phyloP scores from a whole-genome alignment of 2,797 vertebrate genomes.

The Leontopithecus rosalia region DNA sequence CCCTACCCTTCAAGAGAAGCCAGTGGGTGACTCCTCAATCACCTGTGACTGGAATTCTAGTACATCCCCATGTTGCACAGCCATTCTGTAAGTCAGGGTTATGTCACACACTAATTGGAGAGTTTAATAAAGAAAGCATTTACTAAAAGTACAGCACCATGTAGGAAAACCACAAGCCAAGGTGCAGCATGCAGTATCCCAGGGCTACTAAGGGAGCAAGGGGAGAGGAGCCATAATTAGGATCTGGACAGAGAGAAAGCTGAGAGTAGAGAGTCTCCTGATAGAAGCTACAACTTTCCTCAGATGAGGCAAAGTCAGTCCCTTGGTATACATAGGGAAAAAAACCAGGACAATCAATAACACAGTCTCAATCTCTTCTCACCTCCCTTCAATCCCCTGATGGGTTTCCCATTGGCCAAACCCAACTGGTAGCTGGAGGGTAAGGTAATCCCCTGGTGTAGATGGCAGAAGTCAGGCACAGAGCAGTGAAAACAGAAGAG shows the following conservation, averaged over 20 bases:
- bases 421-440: background rate
- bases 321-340: background rate
- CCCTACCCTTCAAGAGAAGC: background rate
- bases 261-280: background rate
- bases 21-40: background rate
- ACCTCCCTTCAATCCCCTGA: background rate
- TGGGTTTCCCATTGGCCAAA: background rate
- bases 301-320: background rate
- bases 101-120: background rate
- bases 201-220: background rate
- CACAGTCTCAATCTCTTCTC: background rate
- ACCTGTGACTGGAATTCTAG: background rate
- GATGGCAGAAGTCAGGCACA: background rate
- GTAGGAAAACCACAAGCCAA: background rate
- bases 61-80: background rate
- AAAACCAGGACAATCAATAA: background rate
- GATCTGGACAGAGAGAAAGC: background rate
- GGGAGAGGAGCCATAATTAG: too few relatives aligned
- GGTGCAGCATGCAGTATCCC: background rate
- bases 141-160: background rate
- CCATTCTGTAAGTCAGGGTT: background rate
- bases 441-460: background rate
- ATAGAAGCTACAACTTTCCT: background rate
- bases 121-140: background rate
- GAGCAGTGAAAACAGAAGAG: background rate